Evolutionary conservation across 2,113 vertebrate species (phyloP).

Genomic region (Rhineura floridana): DNA sequence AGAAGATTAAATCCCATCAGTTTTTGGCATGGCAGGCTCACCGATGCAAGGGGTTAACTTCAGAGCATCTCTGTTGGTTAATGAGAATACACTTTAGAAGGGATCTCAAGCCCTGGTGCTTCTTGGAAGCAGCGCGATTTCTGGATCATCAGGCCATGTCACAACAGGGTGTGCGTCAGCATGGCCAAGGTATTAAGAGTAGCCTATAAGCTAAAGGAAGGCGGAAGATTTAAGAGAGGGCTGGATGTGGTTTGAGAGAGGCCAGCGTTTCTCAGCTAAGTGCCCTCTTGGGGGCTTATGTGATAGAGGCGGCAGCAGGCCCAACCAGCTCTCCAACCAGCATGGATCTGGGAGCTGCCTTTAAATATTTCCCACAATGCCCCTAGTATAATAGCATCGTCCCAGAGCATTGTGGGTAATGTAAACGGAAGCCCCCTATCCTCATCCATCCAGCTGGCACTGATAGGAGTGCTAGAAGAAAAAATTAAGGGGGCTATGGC

Average conservation of each 20-base stretch:
- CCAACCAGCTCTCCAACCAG: too few species aligned
- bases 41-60: not conserved
- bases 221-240: not conserved
- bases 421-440: too few species aligned
- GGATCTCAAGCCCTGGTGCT: not conserved
- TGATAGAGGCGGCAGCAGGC: too few species aligned
- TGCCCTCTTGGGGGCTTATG: too few species aligned
- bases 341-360: too few species aligned
- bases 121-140: not conserved
- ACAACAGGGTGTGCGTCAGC: too few species aligned
- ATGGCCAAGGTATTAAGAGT: not conserved
- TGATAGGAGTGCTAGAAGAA: too few species aligned
- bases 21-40: not conserved
- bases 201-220: not conserved
- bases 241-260: not conserved
- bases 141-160: not conserved
- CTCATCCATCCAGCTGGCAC: too few species aligned
- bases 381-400: too few species aligned
- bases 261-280: not conserved
- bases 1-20: not conserved
- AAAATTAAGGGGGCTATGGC: too few species aligned
- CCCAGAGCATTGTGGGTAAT: too few species aligned
- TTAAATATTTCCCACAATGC: too few species aligned
- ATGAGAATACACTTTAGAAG: not conserved
- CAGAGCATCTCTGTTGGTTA: not conserved